Percentiles rank a stretch among this genome's conserved stretches.
phyloP scores from a whole-genome alignment of 2,888 invertebrate genomes.

The Drosophila gaucha region DNA sequence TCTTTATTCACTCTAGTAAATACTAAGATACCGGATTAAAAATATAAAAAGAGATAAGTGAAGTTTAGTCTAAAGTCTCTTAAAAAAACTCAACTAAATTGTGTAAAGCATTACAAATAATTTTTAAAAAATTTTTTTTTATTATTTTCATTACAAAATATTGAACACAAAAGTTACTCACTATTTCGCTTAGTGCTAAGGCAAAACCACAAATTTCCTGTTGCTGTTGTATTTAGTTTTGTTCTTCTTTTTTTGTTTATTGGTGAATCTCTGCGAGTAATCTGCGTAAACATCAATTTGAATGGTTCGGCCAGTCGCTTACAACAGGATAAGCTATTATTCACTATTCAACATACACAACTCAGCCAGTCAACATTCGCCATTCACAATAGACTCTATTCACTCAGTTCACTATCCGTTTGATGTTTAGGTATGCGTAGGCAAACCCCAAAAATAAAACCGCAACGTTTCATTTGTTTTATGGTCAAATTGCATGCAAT shows the following conservation, averaged over 20 bases:
- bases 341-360: constrained; percentile 21
- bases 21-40: too few relatives aligned
- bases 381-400: constrained; percentile 6
- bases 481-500: constrained; percentile 74
- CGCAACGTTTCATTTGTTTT: constrained; percentile 77
- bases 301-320: constrained; percentile 5
- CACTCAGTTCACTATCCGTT: constrained; percentile 25
- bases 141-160: background rate
- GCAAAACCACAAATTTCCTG: constrained; percentile 48
- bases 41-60: too few relatives aligned
- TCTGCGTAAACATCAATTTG: constrained; percentile 44
- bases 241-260: background rate
- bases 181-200: constrained; percentile 36
- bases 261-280: constrained; percentile 34
- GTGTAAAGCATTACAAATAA: too few relatives aligned
- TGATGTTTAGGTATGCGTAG: constrained; percentile 52
- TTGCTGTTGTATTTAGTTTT: constrained; percentile 33
- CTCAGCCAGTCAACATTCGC: constrained; percentile 7
- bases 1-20: too few relatives aligned
- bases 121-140: too few relatives aligned
- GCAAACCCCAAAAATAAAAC: constrained; percentile 43
- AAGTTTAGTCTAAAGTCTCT: too few relatives aligned
- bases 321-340: constrained; percentile 21
- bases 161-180: background rate
- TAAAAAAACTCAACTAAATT: too few relatives aligned